A percentile compares a stretch with the other conserved stretches of the same genome.
phyloP scores from a whole-genome alignment of 1,140 invertebrate species.

The Matsumurasca onukii region DNA sequence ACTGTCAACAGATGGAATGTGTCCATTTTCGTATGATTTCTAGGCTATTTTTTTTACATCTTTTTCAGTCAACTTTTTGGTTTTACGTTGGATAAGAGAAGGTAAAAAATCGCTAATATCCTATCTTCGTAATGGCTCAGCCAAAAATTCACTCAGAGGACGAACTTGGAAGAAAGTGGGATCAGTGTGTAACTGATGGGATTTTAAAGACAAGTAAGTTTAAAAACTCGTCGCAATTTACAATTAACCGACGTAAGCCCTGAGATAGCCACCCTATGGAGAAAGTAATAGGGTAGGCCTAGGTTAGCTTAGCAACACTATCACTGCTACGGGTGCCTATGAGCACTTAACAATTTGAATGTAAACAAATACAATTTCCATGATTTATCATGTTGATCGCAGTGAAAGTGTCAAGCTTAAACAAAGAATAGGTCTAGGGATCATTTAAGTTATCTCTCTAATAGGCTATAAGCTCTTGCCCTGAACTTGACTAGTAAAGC shows the following conservation, averaged over 20 bases:
- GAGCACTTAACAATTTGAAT: neutral
- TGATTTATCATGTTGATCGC: neutral
- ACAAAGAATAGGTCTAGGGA: too few relatives aligned
- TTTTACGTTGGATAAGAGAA: neutral
- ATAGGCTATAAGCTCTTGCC: too few relatives aligned
- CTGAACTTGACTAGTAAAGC: too few relatives aligned
- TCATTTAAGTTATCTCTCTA: too few relatives aligned
- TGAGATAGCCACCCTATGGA: neutral
- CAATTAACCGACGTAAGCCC: too few relatives aligned
- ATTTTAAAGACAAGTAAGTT: constrained; percentile 52
- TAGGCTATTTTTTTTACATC: too few relatives aligned
- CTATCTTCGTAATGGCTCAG: too few relatives aligned
- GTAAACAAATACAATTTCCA: neutral
- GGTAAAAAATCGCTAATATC: neutral
- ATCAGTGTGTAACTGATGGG: constrained; percentile 52
- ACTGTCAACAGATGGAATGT: too few relatives aligned
- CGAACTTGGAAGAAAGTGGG: constrained; percentile 55
- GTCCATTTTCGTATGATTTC: too few relatives aligned
- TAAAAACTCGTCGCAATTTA: too few relatives aligned
- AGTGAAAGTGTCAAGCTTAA: too few relatives aligned
- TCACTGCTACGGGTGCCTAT: neutral
- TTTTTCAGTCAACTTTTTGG: neutral
- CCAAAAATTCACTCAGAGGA: constrained; percentile 46
- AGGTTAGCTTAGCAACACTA: neutral
- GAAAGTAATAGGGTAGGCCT: neutral